phyloP scores from a whole-genome alignment of 2,888 invertebrate genomes.

The Mesorhabditis sp. region DNA sequence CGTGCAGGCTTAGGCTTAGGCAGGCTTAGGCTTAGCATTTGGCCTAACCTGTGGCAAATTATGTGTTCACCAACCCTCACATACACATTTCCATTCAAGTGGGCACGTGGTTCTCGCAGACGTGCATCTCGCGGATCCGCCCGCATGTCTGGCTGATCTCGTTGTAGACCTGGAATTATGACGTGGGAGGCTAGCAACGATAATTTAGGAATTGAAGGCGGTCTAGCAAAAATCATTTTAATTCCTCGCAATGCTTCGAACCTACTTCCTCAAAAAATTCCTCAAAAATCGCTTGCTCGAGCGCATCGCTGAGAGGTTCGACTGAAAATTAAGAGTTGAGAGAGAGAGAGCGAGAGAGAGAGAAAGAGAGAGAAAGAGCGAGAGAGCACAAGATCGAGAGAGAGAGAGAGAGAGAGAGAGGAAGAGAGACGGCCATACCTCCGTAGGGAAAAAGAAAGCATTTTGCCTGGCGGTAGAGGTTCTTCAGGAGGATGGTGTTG shows the following conservation, averaged over 20 bases:
- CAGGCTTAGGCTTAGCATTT: neutral
- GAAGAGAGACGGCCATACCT: neutral
- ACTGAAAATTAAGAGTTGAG: neutral
- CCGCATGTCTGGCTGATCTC: neutral
- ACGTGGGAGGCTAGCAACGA: no score
- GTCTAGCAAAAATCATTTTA: no score
- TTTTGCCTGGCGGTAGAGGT: conserved; percentile 4
- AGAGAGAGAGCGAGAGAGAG: no score
- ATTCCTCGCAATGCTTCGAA: neutral
- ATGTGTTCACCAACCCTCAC: neutral
- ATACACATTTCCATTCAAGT: conserved; percentile 1
- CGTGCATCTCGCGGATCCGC: neutral
- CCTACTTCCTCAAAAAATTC: neutral
- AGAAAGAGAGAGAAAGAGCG: no score
- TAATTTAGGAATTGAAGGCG: no score
- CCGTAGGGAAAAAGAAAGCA: neutral
- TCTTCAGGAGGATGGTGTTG: neutral
- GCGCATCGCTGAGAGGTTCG: neutral
- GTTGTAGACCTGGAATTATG: neutral
- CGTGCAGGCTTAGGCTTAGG: neutral
- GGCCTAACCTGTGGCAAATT: no score
- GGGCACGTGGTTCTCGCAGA: conserved; percentile 3
- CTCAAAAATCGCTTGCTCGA: neutral
- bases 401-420: no score
- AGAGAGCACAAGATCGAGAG: no score